Percentiles rank a stretch among this genome's conserved stretches.
phyloP scores from a whole-genome alignment of 2,797 vertebrate genomes.

The Platyrinchus mystaceus region DNA sequence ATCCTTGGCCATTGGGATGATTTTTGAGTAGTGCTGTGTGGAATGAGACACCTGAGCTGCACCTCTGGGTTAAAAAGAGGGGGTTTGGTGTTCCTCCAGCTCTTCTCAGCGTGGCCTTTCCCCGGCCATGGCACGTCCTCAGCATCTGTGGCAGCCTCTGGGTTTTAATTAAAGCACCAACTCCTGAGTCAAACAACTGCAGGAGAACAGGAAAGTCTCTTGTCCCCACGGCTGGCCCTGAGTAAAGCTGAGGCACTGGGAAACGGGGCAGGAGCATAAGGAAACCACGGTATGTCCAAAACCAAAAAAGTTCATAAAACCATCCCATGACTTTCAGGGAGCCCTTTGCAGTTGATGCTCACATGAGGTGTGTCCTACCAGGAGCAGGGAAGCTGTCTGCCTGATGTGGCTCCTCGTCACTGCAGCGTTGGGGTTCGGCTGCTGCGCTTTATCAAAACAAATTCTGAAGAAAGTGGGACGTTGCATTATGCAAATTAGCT shows the following conservation, averaged over 20 bases:
- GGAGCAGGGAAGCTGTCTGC: neutral
- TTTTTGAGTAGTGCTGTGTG: accelerated
- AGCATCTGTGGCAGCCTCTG: neutral
- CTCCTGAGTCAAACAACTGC: conserved; percentile 3
- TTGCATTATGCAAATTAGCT: conserved; percentile 23
- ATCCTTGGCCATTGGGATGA: accelerated
- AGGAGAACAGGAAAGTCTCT: conserved; percentile 44
- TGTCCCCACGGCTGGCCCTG: neutral
- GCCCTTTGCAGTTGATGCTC: neutral
- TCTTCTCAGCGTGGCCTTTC: neutral
- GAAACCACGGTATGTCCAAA: neutral
- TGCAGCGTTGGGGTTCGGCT: accelerated
- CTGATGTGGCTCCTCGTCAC: neutral
- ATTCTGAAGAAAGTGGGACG: neutral
- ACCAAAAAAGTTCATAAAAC: neutral
- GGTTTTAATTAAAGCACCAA: conserved; percentile 41
- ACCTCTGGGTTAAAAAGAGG: neutral
- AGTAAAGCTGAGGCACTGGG: neutral
- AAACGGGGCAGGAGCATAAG: neutral
- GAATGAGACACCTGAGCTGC: neutral
- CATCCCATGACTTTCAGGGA: neutral
- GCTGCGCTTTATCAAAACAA: neutral
- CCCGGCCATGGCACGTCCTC: accelerated
- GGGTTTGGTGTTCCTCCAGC: neutral
- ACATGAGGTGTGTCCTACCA: neutral